Evolutionary conservation across 2,888 invertebrate species (phyloP).

Genomic region (Oasisia sp.): DNA sequence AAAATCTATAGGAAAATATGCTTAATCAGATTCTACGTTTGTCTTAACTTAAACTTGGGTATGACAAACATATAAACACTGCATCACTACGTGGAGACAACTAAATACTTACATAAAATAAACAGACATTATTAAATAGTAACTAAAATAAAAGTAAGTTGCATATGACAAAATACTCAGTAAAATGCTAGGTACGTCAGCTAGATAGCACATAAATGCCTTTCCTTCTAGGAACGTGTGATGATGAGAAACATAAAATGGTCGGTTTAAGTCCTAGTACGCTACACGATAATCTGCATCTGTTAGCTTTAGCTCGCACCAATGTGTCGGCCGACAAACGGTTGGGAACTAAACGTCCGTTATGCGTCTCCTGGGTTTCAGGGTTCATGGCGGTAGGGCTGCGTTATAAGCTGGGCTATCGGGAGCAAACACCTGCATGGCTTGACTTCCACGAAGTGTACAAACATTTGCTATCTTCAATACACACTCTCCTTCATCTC

Average conservation of each 20-base stretch:
- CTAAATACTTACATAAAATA: not conserved
- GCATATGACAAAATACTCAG: not conserved
- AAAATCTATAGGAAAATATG: not conserved
- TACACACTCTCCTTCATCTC: not conserved
- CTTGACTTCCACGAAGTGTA: conserved; percentile 3
- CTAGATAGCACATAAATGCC: not conserved
- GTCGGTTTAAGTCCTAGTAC: not conserved
- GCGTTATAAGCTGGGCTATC: not conserved
- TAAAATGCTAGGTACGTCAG: not conserved
- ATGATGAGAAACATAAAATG: not conserved
- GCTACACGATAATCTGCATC: not conserved
- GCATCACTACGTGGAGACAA: not conserved
- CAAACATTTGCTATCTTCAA: conserved; percentile 6
- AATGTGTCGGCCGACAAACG: too few relatives aligned
- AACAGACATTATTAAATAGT: not conserved
- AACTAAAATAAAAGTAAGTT: not conserved
- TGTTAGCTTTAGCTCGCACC: not conserved
- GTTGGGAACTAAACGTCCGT: too few relatives aligned
- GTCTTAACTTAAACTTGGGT: not conserved
- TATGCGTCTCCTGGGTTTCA: not conserved
- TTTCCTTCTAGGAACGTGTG: not conserved
- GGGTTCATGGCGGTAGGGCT: not conserved
- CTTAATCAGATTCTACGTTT: not conserved
- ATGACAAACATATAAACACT: not conserved
- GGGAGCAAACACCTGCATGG: not conserved